These are phyloP conservation scores for Tigriopus californicus DNA, from an alignment of 2,888 invertebrate genomes.

Conservation along the genomic window DNA sequence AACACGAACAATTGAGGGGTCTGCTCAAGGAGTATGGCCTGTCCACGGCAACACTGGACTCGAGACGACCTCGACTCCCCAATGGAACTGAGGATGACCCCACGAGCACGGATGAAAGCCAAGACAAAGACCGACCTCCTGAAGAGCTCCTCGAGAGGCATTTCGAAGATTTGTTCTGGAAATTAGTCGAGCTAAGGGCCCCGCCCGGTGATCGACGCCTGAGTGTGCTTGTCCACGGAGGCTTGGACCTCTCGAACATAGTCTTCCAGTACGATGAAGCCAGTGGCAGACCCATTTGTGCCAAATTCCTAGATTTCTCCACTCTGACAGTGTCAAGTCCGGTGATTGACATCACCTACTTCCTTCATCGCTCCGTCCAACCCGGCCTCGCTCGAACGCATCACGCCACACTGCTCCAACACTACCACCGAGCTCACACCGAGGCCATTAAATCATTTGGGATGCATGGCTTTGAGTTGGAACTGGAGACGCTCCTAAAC, in stretches of 20 bases:
- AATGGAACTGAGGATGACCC: background rate
- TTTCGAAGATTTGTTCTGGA: conserved; percentile 9
- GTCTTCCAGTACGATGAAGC: conserved; percentile 9
- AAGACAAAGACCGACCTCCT: background rate
- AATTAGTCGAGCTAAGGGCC: conserved; percentile 6
- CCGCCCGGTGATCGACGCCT: conserved; percentile 2
- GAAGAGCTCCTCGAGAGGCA: background rate
- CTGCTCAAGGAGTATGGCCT: too few species aligned
- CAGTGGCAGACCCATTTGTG: conserved; percentile 7
- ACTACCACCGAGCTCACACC: conserved; percentile 11
- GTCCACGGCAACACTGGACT: too few species aligned
- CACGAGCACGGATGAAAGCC: background rate
- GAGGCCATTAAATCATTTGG: conserved; percentile 14
- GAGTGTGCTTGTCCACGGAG: conserved; percentile 6
- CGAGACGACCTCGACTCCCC: background rate
- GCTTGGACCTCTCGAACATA: conserved; percentile 4
- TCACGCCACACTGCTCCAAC: background rate
- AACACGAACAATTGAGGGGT: too few species aligned
- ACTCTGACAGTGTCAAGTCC: conserved; percentile 9
- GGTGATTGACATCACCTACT: conserved; percentile 6
- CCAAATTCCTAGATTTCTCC: conserved; percentile 8
- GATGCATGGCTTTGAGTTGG: conserved; percentile 15
- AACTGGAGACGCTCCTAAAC: conserved; percentile 7
- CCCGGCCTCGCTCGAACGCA: background rate
- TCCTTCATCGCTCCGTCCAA: conserved; percentile 2